Conservation (phyloP, 2,888 invertebrate species). For the Mamestra brassicae region DNA sequence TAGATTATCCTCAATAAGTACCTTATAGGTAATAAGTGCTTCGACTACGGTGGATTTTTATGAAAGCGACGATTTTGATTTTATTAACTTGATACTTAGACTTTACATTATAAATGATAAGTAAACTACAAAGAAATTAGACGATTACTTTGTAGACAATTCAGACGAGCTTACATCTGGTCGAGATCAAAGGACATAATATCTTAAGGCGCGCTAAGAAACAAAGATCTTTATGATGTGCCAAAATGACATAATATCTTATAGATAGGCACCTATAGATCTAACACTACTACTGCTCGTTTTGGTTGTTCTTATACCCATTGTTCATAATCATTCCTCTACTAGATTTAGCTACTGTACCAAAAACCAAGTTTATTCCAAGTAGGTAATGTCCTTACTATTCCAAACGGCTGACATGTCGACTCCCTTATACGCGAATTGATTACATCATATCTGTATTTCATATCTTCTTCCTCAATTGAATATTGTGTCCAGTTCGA, state of each 20-base stretch:
- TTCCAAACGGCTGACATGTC: conserved; percentile 49
- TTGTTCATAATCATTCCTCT: not conserved
- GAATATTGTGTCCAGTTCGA: conserved; percentile 57
- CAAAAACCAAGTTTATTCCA: conserved; percentile 4
- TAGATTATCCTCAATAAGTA: not conserved
- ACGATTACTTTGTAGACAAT: not conserved
- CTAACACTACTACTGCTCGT: not conserved
- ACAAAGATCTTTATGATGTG: not conserved
- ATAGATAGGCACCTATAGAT: not conserved
- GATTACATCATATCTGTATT: conserved; percentile 65
- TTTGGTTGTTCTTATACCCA: not conserved
- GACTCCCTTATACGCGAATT: conserved; percentile 54
- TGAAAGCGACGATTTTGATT: not conserved
- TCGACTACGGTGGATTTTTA: not conserved
- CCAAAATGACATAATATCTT: not conserved
- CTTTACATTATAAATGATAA: not conserved
- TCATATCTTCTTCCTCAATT: conserved; percentile 65
- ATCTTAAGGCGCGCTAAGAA: not conserved
- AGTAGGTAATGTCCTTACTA: conserved; percentile 51
- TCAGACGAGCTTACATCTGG: not conserved
- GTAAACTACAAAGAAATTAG: not conserved
- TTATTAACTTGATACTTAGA: not conserved
- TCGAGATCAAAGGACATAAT: not conserved
- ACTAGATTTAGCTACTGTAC: not conserved
- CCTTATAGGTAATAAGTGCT: not conserved